Evolutionary conservation across 2,113 vertebrate genomes (phyloP).

Genomic region (Rutilus rutilus): DNA sequence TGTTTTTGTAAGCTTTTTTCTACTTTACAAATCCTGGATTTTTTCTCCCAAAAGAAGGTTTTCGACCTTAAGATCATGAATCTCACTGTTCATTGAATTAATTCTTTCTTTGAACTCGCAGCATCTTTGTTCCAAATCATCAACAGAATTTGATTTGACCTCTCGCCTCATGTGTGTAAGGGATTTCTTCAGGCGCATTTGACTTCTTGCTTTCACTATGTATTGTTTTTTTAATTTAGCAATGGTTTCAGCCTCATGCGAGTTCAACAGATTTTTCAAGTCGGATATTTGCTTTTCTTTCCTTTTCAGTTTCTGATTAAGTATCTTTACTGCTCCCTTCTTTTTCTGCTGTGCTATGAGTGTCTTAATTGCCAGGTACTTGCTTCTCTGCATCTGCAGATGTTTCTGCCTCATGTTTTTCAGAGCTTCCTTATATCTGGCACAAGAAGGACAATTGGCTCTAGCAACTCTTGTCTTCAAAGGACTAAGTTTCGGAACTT

Average conservation of each 20-base stretch:
- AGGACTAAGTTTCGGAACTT: constrained; percentile 8
- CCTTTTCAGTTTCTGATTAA: constrained; percentile 32
- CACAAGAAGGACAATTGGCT: constrained; percentile 11
- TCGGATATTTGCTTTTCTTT: constrained; percentile 37
- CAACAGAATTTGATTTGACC: not conserved
- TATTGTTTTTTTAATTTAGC: constrained; percentile 14
- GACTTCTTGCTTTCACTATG: not conserved
- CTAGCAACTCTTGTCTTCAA: constrained; percentile 26
- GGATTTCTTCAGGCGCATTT: not conserved
- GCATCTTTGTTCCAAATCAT: not conserved
- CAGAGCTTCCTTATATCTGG: constrained; percentile 30
- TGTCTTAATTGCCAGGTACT: constrained; percentile 20
- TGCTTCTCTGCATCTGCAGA: constrained; percentile 28
- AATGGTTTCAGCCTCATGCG: constrained; percentile 1
- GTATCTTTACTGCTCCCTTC: not conserved
- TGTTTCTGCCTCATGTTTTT: constrained; percentile 31
- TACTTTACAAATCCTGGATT: not conserved
- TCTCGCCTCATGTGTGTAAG: too few relatives aligned
- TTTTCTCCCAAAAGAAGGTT: constrained; percentile 10
- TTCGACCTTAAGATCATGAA: constrained; percentile 1
- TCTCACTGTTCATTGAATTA: constrained; percentile 6
- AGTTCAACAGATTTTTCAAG: constrained; percentile 23
- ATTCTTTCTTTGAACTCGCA: not conserved
- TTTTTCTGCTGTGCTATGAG: constrained; percentile 13
- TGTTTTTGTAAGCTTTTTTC: constrained; percentile 6